Conservation (phyloP, 2,797 vertebrate species). For the Poecilia velifera region DNA sequence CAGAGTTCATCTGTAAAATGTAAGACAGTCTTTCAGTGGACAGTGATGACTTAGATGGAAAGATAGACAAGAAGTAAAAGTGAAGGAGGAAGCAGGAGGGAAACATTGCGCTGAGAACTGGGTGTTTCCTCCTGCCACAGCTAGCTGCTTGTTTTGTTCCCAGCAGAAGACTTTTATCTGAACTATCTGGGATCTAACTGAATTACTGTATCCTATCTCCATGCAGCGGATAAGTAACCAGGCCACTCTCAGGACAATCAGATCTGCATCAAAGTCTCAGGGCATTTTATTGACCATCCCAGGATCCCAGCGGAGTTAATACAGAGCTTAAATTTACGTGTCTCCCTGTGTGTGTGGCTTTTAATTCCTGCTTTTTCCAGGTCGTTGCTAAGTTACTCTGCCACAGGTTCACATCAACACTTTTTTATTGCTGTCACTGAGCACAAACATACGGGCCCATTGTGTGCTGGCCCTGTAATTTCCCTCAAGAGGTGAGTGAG, state of each 20-base stretch:
- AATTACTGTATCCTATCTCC: constrained; percentile 72
- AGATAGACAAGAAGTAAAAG: constrained; percentile 45
- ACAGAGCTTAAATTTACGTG: constrained; percentile 37
- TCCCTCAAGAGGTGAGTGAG: constrained; percentile 45
- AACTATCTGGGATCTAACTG: constrained; percentile 68
- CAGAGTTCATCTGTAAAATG: constrained; percentile 24
- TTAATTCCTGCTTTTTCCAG: constrained; percentile 54
- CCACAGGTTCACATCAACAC: constrained; percentile 49
- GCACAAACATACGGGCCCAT: constrained; percentile 24
- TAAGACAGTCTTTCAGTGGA: constrained; percentile 22
- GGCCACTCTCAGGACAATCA: constrained; percentile 67
- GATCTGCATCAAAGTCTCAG: constrained; percentile 73
- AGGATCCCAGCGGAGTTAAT: constrained; percentile 55
- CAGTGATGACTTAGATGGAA: constrained; percentile 28
- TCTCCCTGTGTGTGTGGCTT: constrained; percentile 21
- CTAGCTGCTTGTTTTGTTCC: constrained; percentile 63
- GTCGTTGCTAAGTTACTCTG: constrained; percentile 59
- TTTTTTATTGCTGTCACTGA: constrained; percentile 40
- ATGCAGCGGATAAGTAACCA: constrained; percentile 61
- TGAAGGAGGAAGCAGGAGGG: not conserved
- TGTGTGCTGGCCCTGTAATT: constrained; percentile 50
- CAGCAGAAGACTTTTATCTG: constrained; percentile 72
- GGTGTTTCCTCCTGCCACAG: constrained; percentile 47
- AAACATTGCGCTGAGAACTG: constrained; percentile 45
- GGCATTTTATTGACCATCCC: constrained; percentile 64